phyloP scores from a whole-genome alignment of 2,888 invertebrate species.

The Nymphalis c-album region DNA sequence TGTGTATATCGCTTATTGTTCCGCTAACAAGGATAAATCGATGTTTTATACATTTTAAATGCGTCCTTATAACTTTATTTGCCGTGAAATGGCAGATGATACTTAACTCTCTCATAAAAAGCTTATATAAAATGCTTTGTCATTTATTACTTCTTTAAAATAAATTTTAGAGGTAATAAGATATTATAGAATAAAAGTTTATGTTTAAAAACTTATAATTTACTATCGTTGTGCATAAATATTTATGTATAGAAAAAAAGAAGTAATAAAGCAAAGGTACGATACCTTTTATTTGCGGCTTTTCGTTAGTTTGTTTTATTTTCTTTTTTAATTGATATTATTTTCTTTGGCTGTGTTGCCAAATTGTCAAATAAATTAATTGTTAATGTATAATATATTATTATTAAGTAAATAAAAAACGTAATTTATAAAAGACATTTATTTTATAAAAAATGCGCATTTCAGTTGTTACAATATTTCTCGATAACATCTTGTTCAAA shows the following conservation, averaged over 20 bases:
- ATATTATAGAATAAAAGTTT: no score
- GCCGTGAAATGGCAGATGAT: constrained; percentile 37
- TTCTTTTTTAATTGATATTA: no score
- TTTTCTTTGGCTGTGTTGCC: no score
- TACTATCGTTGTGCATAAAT: no score
- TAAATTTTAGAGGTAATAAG: no score
- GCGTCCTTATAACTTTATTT: constrained; percentile 45
- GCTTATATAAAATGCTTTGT: neutral
- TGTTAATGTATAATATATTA: neutral
- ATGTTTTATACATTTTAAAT: constrained; percentile 47
- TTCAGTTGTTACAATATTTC: constrained; percentile 48
- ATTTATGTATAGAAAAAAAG: no score
- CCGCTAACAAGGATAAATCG: constrained; percentile 61
- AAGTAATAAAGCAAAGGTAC: no score
- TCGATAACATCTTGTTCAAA: constrained; percentile 55
- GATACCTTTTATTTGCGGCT: no score
- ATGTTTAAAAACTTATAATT: no score
- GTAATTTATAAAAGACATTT: constrained; percentile 63
- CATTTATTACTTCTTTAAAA: no score
- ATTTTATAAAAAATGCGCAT: constrained; percentile 74
- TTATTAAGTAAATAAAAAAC: constrained; percentile 44
- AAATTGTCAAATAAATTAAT: no score
- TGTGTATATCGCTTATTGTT: constrained; percentile 44
- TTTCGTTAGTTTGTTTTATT: no score
- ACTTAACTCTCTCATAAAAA: constrained; percentile 8